Base-by-base conservation (phyloP, 2,797 vertebrate genomes). In the Neostethus bicornis region DNA sequence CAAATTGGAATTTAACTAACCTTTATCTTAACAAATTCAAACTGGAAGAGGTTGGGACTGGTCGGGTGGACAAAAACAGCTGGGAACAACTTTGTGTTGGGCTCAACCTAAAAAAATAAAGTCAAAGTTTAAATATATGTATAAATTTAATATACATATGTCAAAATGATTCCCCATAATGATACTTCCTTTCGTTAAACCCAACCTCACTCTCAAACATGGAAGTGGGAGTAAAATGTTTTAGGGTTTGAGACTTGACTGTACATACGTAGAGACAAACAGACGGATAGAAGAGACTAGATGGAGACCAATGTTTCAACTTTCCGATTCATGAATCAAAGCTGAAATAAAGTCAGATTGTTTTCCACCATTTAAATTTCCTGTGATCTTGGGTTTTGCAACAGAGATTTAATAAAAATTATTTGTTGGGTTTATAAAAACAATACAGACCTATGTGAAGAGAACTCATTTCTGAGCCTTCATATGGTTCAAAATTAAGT, bases 21-120 rank as follows among this genome's bases (percentile, higher is more conserved):
- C 95, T 97, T 96, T 65, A 95, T 87, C 88, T 96, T 98, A 71
- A 95, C 94, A 78, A 99, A 94, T 88, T 99, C 96, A 88, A 99
- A 95, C 84, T 99, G 96, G 91, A 98, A 91, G 73, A 99, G 91
- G 74, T 95, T 96, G 43, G 94, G 91, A 66, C 95, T 95, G 0
- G 96, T 98, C 32, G 97, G 96, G 39, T 85, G 91, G 24, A 95
- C 88, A 84, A 99, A 99, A 66, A 96, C 92, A n/a, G 97, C 96
- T 55, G 97, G 96, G 70, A 99, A 99, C 56, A 99, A 91, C 75
- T 96, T 99, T 23, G 96, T 96, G 68, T 95, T 95, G 61, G 96
- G 95, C 79, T 99, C 97, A 89, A 99, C 95, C 97, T 99, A 47
- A 47, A 70, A 70, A 61, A 38, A 9, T n/a, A n/a, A n/a, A n/a